These are phyloP conservation scores for Bactericera cockerelli DNA, from an alignment of 1,140 invertebrate species.

Conservation along the genomic window DNA sequence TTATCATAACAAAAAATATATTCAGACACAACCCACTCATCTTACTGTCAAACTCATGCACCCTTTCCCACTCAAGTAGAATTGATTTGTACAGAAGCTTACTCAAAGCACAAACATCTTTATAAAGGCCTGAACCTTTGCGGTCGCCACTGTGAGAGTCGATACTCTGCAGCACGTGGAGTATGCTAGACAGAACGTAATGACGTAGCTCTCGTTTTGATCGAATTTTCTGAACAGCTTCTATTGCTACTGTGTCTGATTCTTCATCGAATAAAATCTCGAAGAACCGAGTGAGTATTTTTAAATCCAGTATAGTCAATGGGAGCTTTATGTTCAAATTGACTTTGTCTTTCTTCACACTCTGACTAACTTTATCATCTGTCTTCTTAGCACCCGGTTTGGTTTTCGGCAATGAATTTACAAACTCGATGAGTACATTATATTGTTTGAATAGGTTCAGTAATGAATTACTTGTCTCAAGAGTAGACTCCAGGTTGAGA, in stretches of 20 bases:
- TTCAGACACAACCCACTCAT: background rate
- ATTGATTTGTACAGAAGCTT: background rate
- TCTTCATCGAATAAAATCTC: conserved; percentile 13
- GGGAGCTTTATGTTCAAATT: conserved; percentile 9
- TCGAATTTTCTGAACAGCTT: conserved; percentile 12
- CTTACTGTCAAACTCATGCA: background rate
- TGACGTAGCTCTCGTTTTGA: conserved; percentile 12
- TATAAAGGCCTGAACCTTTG: background rate
- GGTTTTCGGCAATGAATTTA: conserved; percentile 14
- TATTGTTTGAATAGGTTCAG: conserved; percentile 18
- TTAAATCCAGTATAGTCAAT: conserved; percentile 18
- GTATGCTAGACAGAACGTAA: conserved; percentile 12
- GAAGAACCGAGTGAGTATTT: conserved; percentile 10
- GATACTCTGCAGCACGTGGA: conserved; percentile 12
- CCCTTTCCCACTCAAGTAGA: background rate
- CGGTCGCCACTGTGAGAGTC: background rate
- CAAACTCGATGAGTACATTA: conserved; percentile 19
- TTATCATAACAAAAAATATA: background rate
- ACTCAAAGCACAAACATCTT: background rate
- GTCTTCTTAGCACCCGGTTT: background rate
- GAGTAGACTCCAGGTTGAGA: conserved; percentile 13
- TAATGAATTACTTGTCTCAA: conserved; percentile 15
- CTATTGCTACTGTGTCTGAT: conserved; percentile 11
- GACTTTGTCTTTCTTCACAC: conserved; percentile 1
- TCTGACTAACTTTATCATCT: background rate